A percentile compares a stretch with the other conserved stretches of the same genome.
phyloP scores from a whole-genome alignment of 2,888 invertebrate genomes.

The Volucella inflata region DNA sequence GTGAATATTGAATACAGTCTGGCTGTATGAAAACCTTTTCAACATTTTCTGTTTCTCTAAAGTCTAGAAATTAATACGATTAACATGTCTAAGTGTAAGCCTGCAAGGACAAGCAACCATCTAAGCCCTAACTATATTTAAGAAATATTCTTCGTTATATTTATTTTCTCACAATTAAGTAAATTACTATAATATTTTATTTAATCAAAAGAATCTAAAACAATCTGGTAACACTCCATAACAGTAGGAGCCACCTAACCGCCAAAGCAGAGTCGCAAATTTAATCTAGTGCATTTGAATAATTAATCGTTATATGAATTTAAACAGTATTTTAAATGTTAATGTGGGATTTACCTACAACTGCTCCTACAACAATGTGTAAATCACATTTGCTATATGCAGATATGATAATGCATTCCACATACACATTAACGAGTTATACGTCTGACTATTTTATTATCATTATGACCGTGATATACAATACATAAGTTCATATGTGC shows the following conservation, averaged over 20 bases:
- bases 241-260: not conserved
- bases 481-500: too few relatives aligned
- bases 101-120: too few relatives aligned
- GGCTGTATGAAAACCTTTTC: too few relatives aligned
- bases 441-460: conserved; percentile 46
- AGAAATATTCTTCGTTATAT: too few relatives aligned
- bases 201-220: too few relatives aligned
- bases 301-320: conserved; percentile 47
- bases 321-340: conserved; percentile 37
- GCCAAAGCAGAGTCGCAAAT: conserved; percentile 20
- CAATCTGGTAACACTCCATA: conserved; percentile 22
- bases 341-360: conserved; percentile 30
- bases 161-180: too few relatives aligned
- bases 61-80: too few relatives aligned
- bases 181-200: too few relatives aligned
- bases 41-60: too few relatives aligned
- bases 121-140: too few relatives aligned
- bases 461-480: conserved; percentile 64
- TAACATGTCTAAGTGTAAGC: too few relatives aligned
- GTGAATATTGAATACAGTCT: too few relatives aligned
- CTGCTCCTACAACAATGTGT: conserved; percentile 50
- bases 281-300: conserved; percentile 60
- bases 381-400: conserved; percentile 22
- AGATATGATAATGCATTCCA: conserved; percentile 33
- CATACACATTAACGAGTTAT: conserved; percentile 24